Base-by-base conservation (phyloP, 92 coral and sea anemone species). In the Parazoanthus darwini region DNA sequence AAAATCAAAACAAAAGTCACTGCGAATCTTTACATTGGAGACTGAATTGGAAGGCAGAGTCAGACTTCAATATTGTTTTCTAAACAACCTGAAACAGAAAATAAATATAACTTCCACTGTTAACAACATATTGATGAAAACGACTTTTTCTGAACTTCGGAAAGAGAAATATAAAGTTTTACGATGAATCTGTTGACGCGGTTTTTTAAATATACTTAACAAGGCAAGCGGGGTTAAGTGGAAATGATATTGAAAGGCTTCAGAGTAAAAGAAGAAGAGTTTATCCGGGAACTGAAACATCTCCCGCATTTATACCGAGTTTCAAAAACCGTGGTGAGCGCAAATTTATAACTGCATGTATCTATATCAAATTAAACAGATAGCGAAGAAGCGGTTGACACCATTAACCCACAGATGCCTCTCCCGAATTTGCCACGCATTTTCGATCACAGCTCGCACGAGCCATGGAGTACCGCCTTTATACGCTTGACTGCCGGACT, bases 281-380 rank as follows among this genome's bases (percentile, higher is more conserved):
- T 1, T 18, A 7, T 39, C 42, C 70, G 22, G 70, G 26, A 63
- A 63, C 25, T 63, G 22, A 63, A 23, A 5, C 26, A 63, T 63
- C 16, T 63, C 26, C 70, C n/a, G 70, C 70, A 63, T 63, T 63
- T 63, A 5, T 63, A 63, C 20, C 9, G 59, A 54, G 26, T 18
- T 63, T 63, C n/a, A 63, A 63, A 18, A 63, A 20, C 7, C 70
- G 70, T 63, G 70, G 70, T 63, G 70, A 63, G 26, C n/a, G 25
- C 25, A 63, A 33, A 38, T 20, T 20, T 23, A 15, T 8, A 39
- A 76, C 23, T 44, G 9, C 43, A 76, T 37, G 23, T 76, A 76
- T 76, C 11, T 76, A 37, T 76, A 37, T 76, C 79, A 76, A 76
- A 76, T 39, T 76, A 76, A 39, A 38, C 79, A 11, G 79, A 76